These are phyloP conservation scores for Struthidea cinerea DNA, from an alignment of 2,113 vertebrate genomes.

Conservation along the genomic window DNA sequence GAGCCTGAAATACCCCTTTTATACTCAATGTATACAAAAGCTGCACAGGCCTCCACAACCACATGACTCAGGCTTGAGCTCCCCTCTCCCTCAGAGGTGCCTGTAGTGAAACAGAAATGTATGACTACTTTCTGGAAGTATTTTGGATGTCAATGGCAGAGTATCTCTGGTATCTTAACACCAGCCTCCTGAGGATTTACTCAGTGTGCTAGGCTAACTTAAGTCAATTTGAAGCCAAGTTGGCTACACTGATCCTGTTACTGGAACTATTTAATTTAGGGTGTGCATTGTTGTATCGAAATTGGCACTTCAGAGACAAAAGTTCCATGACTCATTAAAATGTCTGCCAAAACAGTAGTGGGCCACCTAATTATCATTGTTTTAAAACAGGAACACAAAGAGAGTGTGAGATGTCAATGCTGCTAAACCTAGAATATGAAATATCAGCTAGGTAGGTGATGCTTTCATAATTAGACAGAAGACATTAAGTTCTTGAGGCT, in stretches of 20 bases:
- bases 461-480: not conserved
- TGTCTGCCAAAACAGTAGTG: not conserved
- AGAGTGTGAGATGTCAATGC: not conserved
- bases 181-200: not conserved
- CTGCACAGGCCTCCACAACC: not conserved
- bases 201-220: not conserved
- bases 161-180: not conserved
- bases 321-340: not conserved
- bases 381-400: not conserved
- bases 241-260: not conserved
- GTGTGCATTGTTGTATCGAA: fast-evolving
- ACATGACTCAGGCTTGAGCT: not conserved
- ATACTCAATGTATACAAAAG: not conserved
- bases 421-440: not conserved
- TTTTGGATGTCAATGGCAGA: not conserved
- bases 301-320: not conserved
- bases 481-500: not conserved
- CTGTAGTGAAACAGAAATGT: not conserved
- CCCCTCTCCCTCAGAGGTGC: not conserved
- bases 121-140: not conserved
- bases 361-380: not conserved
- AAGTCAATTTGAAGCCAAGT: not conserved
- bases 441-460: not conserved
- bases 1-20: not conserved
- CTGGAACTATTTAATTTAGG: not conserved